A percentile compares a stretch with the other conserved stretches of the same genome.
Evolutionary conservation across 2,888 invertebrate species (phyloP).

Genomic region (Patella ulyssiponensis): DNA sequence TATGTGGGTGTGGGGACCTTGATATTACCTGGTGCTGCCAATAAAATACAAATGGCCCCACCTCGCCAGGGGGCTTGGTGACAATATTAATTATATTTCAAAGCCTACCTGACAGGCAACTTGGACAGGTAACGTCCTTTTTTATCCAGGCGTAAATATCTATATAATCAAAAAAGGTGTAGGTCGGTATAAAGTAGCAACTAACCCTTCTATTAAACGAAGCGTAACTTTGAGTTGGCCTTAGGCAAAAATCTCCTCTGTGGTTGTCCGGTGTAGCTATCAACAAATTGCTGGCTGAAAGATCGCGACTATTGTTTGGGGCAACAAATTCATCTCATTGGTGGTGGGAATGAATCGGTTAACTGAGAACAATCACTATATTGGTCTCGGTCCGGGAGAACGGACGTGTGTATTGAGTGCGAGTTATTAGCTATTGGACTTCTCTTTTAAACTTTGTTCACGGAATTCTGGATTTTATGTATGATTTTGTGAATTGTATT

Average conservation of each 20-base stretch:
- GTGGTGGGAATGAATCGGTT: too few species aligned
- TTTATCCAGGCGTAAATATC: neutral
- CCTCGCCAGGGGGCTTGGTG: neutral
- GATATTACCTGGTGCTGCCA: too few species aligned
- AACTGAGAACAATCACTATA: too few species aligned
- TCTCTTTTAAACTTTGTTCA: too few species aligned
- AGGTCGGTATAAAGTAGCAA: neutral
- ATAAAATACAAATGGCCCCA: too few species aligned
- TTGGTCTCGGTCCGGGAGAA: too few species aligned
- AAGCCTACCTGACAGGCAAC: neutral
- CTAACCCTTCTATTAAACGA: neutral
- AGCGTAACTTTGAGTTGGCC: neutral
- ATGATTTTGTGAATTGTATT: too few species aligned
- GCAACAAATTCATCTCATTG: neutral
- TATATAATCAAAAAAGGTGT: neutral
- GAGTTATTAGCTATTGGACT: too few species aligned
- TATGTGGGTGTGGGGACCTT: too few species aligned
- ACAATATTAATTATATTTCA: slow-evolving; percentile 1
- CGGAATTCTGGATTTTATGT: too few species aligned
- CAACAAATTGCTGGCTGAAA: neutral
- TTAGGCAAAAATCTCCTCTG: neutral
- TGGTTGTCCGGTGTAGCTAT: neutral
- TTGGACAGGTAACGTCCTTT: neutral
- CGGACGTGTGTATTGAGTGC: too few species aligned
- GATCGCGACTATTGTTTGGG: slow-evolving; percentile 1